Evolutionary conservation across 2,888 invertebrate genomes (phyloP), one percentile per base, ranked within the genome.

Genomic region (Tenodera sinensis): DNA sequence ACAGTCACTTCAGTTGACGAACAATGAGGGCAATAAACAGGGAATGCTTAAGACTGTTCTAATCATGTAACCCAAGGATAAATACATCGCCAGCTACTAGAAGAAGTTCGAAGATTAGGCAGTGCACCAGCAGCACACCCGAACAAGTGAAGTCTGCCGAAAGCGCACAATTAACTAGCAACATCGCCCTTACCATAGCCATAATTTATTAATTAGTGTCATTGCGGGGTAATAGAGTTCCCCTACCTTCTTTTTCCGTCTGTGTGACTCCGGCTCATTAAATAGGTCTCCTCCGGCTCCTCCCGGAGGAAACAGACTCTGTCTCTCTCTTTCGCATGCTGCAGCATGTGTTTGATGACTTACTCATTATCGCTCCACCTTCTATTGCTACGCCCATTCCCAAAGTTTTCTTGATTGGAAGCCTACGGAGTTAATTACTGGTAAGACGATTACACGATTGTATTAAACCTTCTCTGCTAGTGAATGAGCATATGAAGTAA

Each of bases 131-230:
- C 54, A 71, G 20, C 54, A 25, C 3, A 9, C 25, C 42, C 6
- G 42, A 71, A 71, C 54, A 71, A 20, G 54, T 25, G 54, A 71
- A 71, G 20, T 71, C 54, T 71, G 54, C 20, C 54, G 54, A 71
- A 71, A 71, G 54, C 54, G 54, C 25, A 71, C 54, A 71, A 71
- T 71, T 71, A 71, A 71, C 54, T 71, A 71, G 81, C 71, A 81
- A 86, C 54, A 71, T 86, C 81, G 86, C 54, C 28, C 88, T 81
- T 89, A 54, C 84, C 71, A 86, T 85, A 20, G 83, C 54, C 88
- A 88, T 89, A 89, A 89, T 89, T 88, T 89, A 89, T 89, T 89
- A 89, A 89, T 89, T 88, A 88, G 86, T 82, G 89, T 88, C 88
- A 85, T 87, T 82, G 82, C 86, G 28, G 86, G 54, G 86, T 88